A percentile compares a stretch with the other conserved stretches of the same genome.
Conservation (phyloP, 2,888 invertebrate genomes). For the Nomada ruficornis region DNA sequence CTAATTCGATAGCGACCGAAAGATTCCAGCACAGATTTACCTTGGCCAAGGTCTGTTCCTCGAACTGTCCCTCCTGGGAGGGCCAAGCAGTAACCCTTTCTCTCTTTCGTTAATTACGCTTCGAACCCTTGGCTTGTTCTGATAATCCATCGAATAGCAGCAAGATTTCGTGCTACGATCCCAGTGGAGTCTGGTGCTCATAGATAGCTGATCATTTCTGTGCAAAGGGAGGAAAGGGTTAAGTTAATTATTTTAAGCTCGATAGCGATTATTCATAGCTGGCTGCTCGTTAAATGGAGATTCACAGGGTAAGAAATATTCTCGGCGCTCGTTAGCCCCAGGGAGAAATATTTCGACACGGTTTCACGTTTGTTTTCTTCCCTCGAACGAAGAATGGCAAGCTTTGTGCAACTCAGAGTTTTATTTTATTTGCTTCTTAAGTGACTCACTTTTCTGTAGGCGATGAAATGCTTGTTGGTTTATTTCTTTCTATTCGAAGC, state of each 20-base stretch:
- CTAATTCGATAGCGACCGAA: constrained; percentile 52
- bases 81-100: constrained; percentile 43
- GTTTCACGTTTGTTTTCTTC: background rate
- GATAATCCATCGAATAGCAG: constrained; percentile 64
- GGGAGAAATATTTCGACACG: constrained; percentile 50
- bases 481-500: background rate
- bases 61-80: constrained; percentile 39
- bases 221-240: background rate
- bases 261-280: constrained; percentile 63
- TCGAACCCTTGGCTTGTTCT: constrained; percentile 35
- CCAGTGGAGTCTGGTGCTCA: constrained; percentile 19
- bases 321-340: constrained; percentile 43
- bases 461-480: background rate
- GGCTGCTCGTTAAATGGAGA: constrained; percentile 49
- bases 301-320: constrained; percentile 17
- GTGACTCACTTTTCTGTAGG: background rate
- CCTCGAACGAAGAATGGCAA: background rate
- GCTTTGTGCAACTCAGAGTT: background rate
- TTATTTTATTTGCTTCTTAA: constrained; percentile 15
- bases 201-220: constrained; percentile 57
- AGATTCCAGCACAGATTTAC: constrained; percentile 36
- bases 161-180: constrained; percentile 53
- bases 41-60: background rate
- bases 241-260: constrained; percentile 63
- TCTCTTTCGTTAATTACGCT: constrained; percentile 68